phyloP scores from a whole-genome alignment of 2,888 invertebrate genomes.

The Drosophila atripex region DNA sequence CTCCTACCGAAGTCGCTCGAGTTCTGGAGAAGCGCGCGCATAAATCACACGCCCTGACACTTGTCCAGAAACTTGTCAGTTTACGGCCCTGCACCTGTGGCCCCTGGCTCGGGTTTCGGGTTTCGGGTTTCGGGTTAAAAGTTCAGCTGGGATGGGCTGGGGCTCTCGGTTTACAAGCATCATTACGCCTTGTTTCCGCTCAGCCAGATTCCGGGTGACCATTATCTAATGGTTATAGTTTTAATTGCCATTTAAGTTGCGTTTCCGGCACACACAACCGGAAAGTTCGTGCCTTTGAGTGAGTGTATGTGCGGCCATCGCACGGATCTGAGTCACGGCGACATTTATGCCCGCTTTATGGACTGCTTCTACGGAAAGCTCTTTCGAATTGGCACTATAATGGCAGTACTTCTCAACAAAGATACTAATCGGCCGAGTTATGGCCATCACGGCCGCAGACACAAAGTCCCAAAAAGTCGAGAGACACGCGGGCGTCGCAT shows the following conservation, averaged over 20 bases:
- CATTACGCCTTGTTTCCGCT: conserved; percentile 77
- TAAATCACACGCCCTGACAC: conserved; percentile 75
- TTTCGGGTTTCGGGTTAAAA: conserved; percentile 62
- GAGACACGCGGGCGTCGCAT: conserved; percentile 59
- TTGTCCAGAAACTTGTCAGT: conserved; percentile 76
- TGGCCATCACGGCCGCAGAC: conserved; percentile 54
- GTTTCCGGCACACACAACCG: conserved; percentile 67
- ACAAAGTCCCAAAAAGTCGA: conserved; percentile 23
- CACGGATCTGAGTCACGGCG: conserved; percentile 68
- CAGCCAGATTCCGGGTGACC: conserved; percentile 50
- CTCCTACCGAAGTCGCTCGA: conserved; percentile 60
- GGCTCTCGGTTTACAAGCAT: conserved; percentile 64
- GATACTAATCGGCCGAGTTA: conserved; percentile 75
- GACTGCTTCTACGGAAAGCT: conserved; percentile 72
- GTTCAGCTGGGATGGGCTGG: conserved; percentile 56
- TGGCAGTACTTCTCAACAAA: conserved; percentile 77
- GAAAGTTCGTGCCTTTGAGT: conserved; percentile 55
- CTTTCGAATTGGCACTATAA: conserved; percentile 75
- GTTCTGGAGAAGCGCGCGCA: conserved; percentile 71
- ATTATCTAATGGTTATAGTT: conserved; percentile 69
- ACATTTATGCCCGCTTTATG: conserved; percentile 76
- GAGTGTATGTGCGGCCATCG: conserved; percentile 55
- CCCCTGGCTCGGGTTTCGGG: conserved; percentile 28
- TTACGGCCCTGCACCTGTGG: conserved; percentile 73
- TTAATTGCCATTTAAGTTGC: conserved; percentile 77